phyloP scores from a whole-genome alignment of 2,797 vertebrate genomes.

The Enteromius radiatus region DNA sequence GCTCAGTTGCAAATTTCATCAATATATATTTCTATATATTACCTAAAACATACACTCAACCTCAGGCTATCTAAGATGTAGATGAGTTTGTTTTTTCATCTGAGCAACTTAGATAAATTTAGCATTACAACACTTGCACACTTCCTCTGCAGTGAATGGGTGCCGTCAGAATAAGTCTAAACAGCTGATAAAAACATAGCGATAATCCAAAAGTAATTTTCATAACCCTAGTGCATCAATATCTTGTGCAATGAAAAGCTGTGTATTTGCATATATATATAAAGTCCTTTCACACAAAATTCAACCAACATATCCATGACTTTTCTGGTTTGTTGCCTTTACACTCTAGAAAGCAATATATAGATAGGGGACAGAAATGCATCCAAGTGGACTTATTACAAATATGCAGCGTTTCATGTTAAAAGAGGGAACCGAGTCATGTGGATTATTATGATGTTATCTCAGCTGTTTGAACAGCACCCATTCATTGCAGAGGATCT shows the following conservation, averaged over 20 bases:
- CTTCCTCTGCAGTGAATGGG: not conserved
- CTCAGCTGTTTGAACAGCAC: not conserved
- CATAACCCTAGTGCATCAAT: not conserved
- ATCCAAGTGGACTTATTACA: not conserved
- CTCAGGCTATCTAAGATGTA: not conserved
- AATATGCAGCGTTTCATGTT: not conserved
- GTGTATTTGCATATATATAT: not conserved
- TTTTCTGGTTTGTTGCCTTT: not conserved
- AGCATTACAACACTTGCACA: not conserved
- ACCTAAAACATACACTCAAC: not conserved
- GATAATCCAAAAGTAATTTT: not conserved
- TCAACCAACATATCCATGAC: not conserved
- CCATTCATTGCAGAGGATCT: not conserved
- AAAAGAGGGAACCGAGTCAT: not conserved
- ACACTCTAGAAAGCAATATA: not conserved
- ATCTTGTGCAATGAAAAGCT: not conserved
- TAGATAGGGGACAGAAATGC: not conserved
- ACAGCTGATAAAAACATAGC: not conserved
- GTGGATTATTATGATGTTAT: not conserved
- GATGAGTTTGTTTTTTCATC: not conserved
- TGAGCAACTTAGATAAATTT: not conserved
- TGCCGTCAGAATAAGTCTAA: not conserved
- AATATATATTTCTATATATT: not conserved
- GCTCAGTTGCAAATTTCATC: not conserved
- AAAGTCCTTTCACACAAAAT: not conserved